Conservation (phyloP, 1,140 invertebrate species). For the Drosophila kepulauana region DNA sequence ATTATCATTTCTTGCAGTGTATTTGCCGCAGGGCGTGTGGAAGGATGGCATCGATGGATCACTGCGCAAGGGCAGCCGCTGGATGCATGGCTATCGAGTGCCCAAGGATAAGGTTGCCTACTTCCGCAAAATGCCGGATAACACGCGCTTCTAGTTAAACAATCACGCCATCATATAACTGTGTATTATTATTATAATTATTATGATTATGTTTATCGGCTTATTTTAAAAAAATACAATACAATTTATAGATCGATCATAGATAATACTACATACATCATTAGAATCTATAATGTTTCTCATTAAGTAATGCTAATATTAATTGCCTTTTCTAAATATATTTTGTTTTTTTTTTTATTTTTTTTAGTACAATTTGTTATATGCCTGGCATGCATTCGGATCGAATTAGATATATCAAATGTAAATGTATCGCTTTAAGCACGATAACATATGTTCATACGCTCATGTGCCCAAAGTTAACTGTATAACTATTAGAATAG, state of each 20-base stretch:
- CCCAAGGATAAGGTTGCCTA: slow-evolving; percentile 92
- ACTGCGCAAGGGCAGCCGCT: slow-evolving; percentile 93
- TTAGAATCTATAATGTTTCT: slow-evolving; percentile 11
- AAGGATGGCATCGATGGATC: slow-evolving; percentile 95
- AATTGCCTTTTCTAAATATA: neutral
- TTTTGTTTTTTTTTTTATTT: neutral
- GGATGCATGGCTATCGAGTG: slow-evolving; percentile 95
- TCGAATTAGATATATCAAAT: neutral
- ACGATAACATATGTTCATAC: neutral
- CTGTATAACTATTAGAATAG: neutral
- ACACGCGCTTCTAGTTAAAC: slow-evolving; percentile 90
- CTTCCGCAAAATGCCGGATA: slow-evolving; percentile 94
- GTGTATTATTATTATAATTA: slow-evolving; percentile 35
- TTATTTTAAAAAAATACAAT: slow-evolving; percentile 9
- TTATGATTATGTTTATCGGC: neutral
- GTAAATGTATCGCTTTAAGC: neutral
- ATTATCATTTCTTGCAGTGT: slow-evolving; percentile 86
- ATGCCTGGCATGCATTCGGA: slow-evolving; percentile 1
- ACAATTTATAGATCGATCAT: slow-evolving; percentile 1
- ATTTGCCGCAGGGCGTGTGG: slow-evolving; percentile 95
- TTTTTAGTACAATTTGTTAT: slow-evolving; percentile 20
- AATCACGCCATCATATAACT: slow-evolving; percentile 15
- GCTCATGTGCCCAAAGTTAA: slow-evolving; percentile 1
- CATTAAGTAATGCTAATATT: slow-evolving; percentile 8
- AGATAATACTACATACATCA: slow-evolving; percentile 11